A percentile compares a stretch with the other conserved stretches of the same genome.
These are phyloP conservation scores for Catocala nupta DNA, from an alignment of 2,888 invertebrate genomes.

Conservation along the genomic window DNA sequence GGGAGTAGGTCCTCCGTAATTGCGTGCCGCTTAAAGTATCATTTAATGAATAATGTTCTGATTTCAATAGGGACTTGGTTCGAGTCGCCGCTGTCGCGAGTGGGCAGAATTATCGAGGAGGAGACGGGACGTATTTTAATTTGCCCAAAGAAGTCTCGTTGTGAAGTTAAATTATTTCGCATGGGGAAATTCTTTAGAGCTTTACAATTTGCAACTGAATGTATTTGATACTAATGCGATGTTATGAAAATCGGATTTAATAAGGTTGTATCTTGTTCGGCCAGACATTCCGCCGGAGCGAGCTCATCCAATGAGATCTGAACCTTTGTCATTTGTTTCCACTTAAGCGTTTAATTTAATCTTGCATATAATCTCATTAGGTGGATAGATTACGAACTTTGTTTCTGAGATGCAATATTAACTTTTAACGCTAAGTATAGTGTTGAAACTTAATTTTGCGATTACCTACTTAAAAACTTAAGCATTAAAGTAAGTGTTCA, in stretches of 20 bases:
- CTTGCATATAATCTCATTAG: constrained; percentile 15
- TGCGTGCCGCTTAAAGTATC: constrained; percentile 80
- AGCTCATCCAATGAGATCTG: constrained; percentile 29
- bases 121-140: constrained; percentile 69
- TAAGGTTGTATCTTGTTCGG: constrained; percentile 42
- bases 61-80: constrained; percentile 69
- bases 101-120: constrained; percentile 67
- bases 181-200: constrained; percentile 74
- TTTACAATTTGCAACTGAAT: constrained; percentile 69
- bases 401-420: constrained; percentile 6
- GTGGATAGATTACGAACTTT: constrained; percentile 11
- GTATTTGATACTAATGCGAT: constrained; percentile 66
- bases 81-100: constrained; percentile 63
- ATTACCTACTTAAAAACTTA: constrained; percentile 1
- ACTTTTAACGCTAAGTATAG: constrained; percentile 7
- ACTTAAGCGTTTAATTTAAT: constrained; percentile 36
- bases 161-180: constrained; percentile 80
- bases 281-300: constrained; percentile 27
- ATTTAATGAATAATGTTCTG: constrained; percentile 78
- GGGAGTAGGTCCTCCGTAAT: constrained; percentile 72
- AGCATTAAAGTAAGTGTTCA: neutral
- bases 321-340: constrained; percentile 34
- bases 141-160: constrained; percentile 67
- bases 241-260: constrained; percentile 65
- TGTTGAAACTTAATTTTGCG: neutral